Evolutionary conservation across 2,113 vertebrate genomes (phyloP), one percentile per base, ranked within the genome.

Genomic region (Lates calcarifer): DNA sequence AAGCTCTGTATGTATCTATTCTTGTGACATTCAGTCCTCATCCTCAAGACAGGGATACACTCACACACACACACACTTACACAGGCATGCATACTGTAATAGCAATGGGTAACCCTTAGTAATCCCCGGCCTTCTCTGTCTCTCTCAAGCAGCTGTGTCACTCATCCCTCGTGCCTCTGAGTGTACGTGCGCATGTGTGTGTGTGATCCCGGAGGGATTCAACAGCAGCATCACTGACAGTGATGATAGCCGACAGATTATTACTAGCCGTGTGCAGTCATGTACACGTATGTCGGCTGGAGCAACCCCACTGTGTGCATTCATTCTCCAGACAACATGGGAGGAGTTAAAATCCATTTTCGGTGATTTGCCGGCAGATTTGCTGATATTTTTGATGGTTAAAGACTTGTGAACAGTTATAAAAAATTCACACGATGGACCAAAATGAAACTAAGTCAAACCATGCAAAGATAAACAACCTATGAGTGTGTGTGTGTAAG

Each of bases 181-280:
- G 73, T 39, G 57, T 35, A 31, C 10, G 26, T 3, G 22, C 29
- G n/a, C 33, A 28, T 74, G 82, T 63, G 76, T 49, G n/a, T 80
- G 62, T 79, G 49, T 45, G 83, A 66, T 90, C 66, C 58, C 56
- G 13, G 12, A 55, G 72, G 73, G 75, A 68, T 80, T 78, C 26
- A 0, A 33, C 76, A 68, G 64, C 69, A 64, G 63, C 78, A 41
- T 33, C 28, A 28, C 79, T 64, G 70, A 80, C 66, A 26, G 14
- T 82, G 81, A 87, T 73, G 74, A 86, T 78, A 77, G 64, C 22
- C 2, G 82, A 85, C 78, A 87, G 75, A 87, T 86, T 77, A 87
- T 37, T 41, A 29, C 74, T 37, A 0, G 43, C 77, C 22, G 10
- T 45, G 66, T 37, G 58, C 29, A 57, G 35, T 43, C 55, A 26